phyloP scores from a whole-genome alignment of 2,113 vertebrate species.

The Arizona elegans region DNA sequence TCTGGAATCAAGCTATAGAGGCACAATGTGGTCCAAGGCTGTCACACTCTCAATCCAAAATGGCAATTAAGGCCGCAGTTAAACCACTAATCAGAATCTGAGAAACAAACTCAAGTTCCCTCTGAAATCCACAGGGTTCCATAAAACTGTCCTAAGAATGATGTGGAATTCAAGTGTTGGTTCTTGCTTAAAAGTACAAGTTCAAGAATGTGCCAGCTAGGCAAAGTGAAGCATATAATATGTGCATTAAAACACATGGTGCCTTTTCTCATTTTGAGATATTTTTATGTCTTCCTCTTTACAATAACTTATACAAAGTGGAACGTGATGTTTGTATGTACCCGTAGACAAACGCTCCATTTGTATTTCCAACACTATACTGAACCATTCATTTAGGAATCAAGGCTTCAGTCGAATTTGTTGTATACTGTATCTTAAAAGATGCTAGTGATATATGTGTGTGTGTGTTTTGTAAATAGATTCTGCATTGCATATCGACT shows the following conservation, averaged over 20 bases:
- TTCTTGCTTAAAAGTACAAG: neutral
- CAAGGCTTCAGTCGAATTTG: neutral
- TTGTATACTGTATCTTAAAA: neutral
- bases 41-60: neutral
- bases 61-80: neutral
- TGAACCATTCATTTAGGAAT: neutral
- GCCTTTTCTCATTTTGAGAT: constrained; percentile 1
- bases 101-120: neutral
- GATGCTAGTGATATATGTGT: neutral
- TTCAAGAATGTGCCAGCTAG: neutral
- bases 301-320: neutral
- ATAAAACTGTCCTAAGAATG: neutral
- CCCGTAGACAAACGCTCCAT: neutral
- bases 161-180: neutral
- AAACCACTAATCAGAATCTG: neutral
- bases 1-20: neutral
- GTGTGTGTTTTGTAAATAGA: neutral
- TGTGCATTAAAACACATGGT: neutral
- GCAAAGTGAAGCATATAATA: neutral
- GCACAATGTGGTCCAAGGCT: neutral
- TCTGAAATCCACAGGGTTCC: neutral
- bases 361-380: neutral
- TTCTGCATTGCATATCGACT: neutral
- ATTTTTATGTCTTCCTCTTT: neutral
- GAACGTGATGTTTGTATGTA: neutral